phyloP scores from a whole-genome alignment of 2,888 invertebrate species.

The Nymphalis c-album region DNA sequence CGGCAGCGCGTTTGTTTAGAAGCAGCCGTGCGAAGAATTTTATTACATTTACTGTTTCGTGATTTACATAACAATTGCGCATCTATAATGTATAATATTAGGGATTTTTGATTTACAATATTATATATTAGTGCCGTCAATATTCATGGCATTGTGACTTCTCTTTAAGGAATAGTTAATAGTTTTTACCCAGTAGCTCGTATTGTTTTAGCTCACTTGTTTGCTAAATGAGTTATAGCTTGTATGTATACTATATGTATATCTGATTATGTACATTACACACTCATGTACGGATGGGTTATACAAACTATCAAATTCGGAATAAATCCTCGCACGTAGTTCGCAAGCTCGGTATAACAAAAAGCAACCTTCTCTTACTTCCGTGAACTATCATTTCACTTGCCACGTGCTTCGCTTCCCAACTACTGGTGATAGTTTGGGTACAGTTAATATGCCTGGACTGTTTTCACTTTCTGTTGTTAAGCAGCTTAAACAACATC shows the following conservation, averaged over 20 bases:
- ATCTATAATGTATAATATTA: conserved; percentile 6
- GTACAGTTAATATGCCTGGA: conserved; percentile 6
- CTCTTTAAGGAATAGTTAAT: too few relatives aligned
- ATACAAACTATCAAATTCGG: background rate
- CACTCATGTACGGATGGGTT: too few relatives aligned
- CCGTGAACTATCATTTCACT: conserved; percentile 37
- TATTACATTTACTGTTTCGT: conserved; percentile 1
- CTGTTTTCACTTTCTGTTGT: conserved; percentile 5
- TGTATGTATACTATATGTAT: too few relatives aligned
- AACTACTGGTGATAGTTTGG: conserved; percentile 11
- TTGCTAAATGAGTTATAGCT: too few relatives aligned
- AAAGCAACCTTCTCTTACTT: conserved; percentile 21
- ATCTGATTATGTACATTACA: too few relatives aligned
- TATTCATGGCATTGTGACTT: too few relatives aligned
- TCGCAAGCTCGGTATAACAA: conserved; percentile 10
- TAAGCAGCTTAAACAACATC: too few relatives aligned
- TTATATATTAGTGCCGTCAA: too few relatives aligned
- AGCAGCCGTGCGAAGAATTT: conserved; percentile 17
- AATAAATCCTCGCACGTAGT: conserved; percentile 5
- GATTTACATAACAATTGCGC: conserved; percentile 17
- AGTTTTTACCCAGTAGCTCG: too few relatives aligned
- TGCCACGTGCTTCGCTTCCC: conserved; percentile 28
- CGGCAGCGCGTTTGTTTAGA: background rate
- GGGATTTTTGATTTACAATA: background rate
- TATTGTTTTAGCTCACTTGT: too few relatives aligned